phyloP scores from a whole-genome alignment of 2,113 vertebrate genomes.

The Stictonetta naevosa region DNA sequence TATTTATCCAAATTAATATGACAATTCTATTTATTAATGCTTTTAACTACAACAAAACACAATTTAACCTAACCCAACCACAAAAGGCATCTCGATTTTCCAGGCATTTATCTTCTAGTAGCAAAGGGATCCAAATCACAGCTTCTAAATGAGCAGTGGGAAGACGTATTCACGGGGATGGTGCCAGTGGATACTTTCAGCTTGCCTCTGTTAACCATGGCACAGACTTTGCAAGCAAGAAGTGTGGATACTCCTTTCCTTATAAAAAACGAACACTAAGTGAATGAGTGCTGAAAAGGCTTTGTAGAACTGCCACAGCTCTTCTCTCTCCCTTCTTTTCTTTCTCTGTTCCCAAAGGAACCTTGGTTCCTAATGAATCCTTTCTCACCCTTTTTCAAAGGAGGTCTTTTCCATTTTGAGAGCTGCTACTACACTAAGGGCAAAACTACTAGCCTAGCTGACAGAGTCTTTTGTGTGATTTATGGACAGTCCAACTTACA shows the following conservation, averaged over 20 bases:
- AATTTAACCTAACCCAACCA: background rate
- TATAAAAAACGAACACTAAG: background rate
- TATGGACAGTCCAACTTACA: background rate
- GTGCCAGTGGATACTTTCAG: background rate
- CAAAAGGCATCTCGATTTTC: background rate
- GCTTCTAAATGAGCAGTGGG: background rate
- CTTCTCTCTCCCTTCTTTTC: background rate
- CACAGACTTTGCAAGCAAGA: background rate
- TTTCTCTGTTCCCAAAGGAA: background rate
- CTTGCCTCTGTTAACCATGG: background rate
- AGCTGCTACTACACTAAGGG: background rate
- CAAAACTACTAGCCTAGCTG: background rate
- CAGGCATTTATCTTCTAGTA: background rate
- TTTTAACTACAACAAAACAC: background rate
- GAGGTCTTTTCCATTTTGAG: background rate
- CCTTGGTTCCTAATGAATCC: background rate
- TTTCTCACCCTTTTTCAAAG: background rate
- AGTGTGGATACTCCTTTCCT: background rate
- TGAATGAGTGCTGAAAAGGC: background rate
- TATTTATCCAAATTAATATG: background rate
- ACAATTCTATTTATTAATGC: background rate
- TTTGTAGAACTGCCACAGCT: background rate
- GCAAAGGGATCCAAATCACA: background rate
- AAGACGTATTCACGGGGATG: background rate
- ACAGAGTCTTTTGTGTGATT: background rate